phyloP scores from a whole-genome alignment of 2,888 invertebrate species.

The Microchrysa polita region DNA sequence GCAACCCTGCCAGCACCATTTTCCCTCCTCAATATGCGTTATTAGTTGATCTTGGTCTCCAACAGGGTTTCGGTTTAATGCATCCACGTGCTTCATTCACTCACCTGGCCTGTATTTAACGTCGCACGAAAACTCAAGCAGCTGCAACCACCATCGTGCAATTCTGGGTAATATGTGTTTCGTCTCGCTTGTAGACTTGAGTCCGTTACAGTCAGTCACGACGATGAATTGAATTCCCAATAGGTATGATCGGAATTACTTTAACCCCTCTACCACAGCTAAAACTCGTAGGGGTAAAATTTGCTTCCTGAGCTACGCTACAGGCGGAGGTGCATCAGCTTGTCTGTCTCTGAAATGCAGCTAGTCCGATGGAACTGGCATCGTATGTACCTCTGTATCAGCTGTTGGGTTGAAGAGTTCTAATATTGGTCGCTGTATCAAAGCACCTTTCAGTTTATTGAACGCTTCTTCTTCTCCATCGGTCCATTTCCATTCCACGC shows the following conservation, averaged over 20 bases:
- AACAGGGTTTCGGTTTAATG: constrained; percentile 3
- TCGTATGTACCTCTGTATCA: no score
- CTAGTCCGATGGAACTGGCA: no score
- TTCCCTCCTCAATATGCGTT: no score
- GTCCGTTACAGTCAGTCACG: constrained; percentile 5
- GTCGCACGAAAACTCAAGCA: background rate
- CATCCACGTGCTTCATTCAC: constrained; percentile 18
- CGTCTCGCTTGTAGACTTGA: background rate
- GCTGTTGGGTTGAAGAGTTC: no score
- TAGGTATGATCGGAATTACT: background rate
- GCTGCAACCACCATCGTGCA: constrained; percentile 2
- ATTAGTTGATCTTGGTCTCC: no score
- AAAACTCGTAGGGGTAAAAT: background rate
- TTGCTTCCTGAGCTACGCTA: background rate
- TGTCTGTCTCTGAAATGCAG: no score
- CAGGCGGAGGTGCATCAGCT: no score
- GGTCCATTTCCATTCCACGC: no score
- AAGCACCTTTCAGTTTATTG: no score
- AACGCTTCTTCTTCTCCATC: no score
- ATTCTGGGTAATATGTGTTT: background rate
- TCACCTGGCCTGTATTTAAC: constrained; percentile 15
- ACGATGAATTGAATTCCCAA: background rate
- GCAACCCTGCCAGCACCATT: no score
- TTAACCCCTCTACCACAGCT: background rate
- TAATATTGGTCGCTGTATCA: no score